Evolutionary conservation across 2,113 vertebrate species (phyloP), one percentile per base, ranked within the genome.

Genomic region (Python bivittatus): DNA sequence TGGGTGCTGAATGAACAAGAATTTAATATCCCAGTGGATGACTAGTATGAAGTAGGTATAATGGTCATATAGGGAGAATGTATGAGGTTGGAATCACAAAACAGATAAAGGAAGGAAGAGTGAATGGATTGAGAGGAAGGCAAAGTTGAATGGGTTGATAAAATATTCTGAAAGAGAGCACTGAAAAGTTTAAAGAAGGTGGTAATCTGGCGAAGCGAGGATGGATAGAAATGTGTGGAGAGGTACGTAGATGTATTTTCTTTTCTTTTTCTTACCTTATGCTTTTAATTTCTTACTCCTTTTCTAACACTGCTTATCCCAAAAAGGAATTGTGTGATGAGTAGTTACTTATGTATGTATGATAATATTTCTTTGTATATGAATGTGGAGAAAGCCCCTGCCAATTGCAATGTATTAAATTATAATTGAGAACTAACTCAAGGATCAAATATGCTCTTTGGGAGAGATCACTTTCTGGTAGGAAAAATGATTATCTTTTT

Each of bases 401-500:
- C 92, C 92, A 93, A 83, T 93, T 95, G 93, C 94, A 93, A 93
- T 94, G 53, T 95, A 93, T 95, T 98, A 97, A 98, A 97, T 98
- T 97, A 96, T 97, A 96, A 97, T 96, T 97, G 97, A 97, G 93
- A 96, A 96, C 96, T 97, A 97, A 98, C 97, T 97, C 96, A 96
- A 95, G 91, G 96, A 98, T 98, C 97, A 98, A 97, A 98, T 97
- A 91, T 94, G 68, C 95, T 97, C 96, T 96, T 95, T 96, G 97
- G 96, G 96, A 96, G 93, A 93, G 89, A 95, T 96, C 93, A 92
- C 94, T 96, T 93, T 93, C 94, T 96, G 92, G 91, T 92, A 94
- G 94, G 95, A 95, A 96, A 96, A 97, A 95, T 96, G 95, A 92
- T 96, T 96, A 94, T 93, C 92, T 96, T 96, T 97, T 93, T 93